Percentiles rank a stretch among this genome's conserved stretches.
phyloP scores from a whole-genome alignment of 2,888 invertebrate species.

The Drosophila putrida region DNA sequence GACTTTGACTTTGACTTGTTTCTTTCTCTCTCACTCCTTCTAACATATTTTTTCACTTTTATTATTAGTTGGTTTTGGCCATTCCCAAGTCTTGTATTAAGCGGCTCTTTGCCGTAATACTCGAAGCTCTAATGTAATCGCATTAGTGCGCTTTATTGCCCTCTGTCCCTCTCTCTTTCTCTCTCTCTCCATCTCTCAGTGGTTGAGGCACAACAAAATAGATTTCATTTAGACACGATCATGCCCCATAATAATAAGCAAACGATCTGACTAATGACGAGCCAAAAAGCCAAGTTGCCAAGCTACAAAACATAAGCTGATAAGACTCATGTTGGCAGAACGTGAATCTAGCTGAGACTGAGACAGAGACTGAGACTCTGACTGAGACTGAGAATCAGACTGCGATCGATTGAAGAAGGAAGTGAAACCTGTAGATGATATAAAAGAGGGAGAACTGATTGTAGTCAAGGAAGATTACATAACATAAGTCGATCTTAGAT shows the following conservation, averaged over 20 bases:
- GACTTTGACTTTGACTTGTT: constrained; percentile 20
- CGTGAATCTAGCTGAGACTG: constrained; percentile 12
- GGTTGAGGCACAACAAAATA: constrained; percentile 54
- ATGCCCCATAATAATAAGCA: constrained; percentile 72
- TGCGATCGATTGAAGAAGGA: constrained; percentile 26
- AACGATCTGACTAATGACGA: constrained; percentile 73
- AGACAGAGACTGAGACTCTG: constrained; percentile 8
- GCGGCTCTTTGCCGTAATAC: constrained; percentile 59
- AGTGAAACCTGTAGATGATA: constrained; percentile 15
- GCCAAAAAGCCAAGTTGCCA: constrained; percentile 55
- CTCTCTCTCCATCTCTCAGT: neutral
- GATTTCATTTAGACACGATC: constrained; percentile 81
- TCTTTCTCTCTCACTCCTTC: constrained; percentile 13
- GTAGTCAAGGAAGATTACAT: constrained; percentile 19
- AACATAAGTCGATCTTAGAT: constrained; percentile 16
- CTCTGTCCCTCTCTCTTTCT: constrained; percentile 3
- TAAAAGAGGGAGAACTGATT: constrained; percentile 2
- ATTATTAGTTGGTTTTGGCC: constrained; percentile 57
- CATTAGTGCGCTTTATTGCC: constrained; percentile 72
- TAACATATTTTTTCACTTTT: constrained; percentile 68
- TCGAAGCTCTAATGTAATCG: constrained; percentile 76
- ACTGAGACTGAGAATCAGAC: constrained; percentile 14
- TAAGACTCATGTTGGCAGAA: constrained; percentile 60
- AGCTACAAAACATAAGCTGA: constrained; percentile 70
- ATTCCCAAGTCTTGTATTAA: constrained; percentile 42